phyloP scores from a whole-genome alignment of 2,888 invertebrate species.

The Drosophila prostipennis region DNA sequence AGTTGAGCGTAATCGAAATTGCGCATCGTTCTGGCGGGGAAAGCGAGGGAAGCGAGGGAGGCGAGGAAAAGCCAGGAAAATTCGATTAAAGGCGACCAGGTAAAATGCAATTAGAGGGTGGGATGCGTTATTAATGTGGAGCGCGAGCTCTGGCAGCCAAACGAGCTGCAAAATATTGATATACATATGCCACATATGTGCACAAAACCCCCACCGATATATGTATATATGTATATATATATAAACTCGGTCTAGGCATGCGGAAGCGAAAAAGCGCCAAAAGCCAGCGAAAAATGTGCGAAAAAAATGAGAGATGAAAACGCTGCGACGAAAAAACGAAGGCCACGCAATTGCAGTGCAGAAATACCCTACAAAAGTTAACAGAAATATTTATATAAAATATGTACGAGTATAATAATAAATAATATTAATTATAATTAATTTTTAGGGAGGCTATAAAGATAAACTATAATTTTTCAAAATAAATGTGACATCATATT shows the following conservation, averaged over 20 bases:
- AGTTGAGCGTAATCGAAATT: constrained; percentile 77
- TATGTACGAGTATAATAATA: no score
- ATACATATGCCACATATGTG: constrained; percentile 32
- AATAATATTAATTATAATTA: no score
- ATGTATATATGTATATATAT: constrained; percentile 3
- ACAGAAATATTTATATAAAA: neutral
- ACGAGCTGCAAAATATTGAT: constrained; percentile 33
- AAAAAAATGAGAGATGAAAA: constrained; percentile 52
- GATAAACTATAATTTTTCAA: no score
- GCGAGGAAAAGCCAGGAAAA: constrained; percentile 33
- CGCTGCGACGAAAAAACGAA: neutral
- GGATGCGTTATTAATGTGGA: constrained; percentile 84
- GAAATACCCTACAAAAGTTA: neutral
- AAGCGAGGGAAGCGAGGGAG: no score
- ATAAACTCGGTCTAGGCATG: constrained; percentile 53
- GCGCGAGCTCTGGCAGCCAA: constrained; percentile 51
- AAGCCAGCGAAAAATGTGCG: constrained; percentile 69
- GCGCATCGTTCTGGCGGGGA: constrained; percentile 64
- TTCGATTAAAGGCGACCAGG: constrained; percentile 68
- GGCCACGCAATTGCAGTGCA: neutral
- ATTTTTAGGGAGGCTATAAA: no score
- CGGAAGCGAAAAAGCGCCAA: constrained; percentile 72
- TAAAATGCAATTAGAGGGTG: constrained; percentile 84
- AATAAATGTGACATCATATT: no score
- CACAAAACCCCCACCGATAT: neutral